Evolutionary conservation across 2,888 invertebrate genomes (phyloP), one percentile per base, ranked within the genome.

Genomic region (Apodemia hepburni): DNA sequence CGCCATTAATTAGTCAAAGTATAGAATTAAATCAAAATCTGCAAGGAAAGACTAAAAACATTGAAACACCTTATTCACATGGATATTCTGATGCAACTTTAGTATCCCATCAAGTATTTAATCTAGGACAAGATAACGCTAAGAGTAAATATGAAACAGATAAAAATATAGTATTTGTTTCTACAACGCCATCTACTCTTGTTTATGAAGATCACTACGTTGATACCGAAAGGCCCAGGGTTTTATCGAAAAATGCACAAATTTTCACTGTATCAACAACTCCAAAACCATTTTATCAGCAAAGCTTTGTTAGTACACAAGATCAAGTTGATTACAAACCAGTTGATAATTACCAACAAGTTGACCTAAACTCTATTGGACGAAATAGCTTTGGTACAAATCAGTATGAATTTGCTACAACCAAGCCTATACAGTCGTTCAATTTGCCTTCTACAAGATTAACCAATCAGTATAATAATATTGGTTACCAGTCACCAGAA

Each of bases 31-130:
- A 54, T 12, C 27, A 54, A 54, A 54, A 54, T 61, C 87, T 88
- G 69, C 89, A 90, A 6, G 90, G 87, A 79, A 85, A 87, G 59
- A 87, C 87, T 73, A 79, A 84, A 65, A 79, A 82, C 58, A 64
- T 78, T 49, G 84, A 84, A 69, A 73, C 76, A 35, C 74, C 75
- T 5, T 79, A 75, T 59, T 66, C 74, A 47, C 76, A 75, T 15
- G 80, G 75, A 17, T 88, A 90, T 68, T 89, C 88, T 33, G 89
- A 87, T 64, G 87, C 88, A 17, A 85, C 77, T 68, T 71, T 79
- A 18, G 88, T 91, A 29, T 91, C 91, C 29, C 87, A 87, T 66
- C 90, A 92, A 77, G 77, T 78, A 7, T 85, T 84, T 71, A 83
- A 88, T 66, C 81, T 67, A 61, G 62, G 69, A 18, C 66, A 83